A percentile compares a stretch with the other conserved stretches of the same genome.
phyloP scores from a whole-genome alignment of 1,140 invertebrate genomes.

The Calliopsis andreniformis region DNA sequence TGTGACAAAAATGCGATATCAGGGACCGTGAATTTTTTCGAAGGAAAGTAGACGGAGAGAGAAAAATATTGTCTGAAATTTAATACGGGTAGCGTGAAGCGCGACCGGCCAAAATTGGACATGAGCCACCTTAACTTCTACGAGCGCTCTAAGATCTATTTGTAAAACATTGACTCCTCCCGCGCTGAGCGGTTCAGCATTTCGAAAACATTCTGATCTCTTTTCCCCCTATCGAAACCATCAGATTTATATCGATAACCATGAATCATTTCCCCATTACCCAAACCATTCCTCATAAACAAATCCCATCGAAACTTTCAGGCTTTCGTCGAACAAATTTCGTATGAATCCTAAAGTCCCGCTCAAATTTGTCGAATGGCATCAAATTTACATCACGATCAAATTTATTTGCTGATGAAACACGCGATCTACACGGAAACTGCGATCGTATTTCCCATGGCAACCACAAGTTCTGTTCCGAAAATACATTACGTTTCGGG shows the following conservation, averaged over 20 bases:
- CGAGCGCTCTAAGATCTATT: slow-evolving; percentile 80
- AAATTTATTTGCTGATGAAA: slow-evolving; percentile 49
- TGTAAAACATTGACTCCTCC: slow-evolving; percentile 81
- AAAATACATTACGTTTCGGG: slow-evolving; percentile 1
- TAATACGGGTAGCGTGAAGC: slow-evolving; percentile 79
- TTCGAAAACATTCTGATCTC: slow-evolving; percentile 73
- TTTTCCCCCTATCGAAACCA: not conserved
- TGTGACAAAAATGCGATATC: not conserved
- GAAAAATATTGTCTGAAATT: slow-evolving; percentile 81
- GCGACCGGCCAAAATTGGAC: slow-evolving; percentile 81
- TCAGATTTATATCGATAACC: not conserved
- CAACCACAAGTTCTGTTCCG: slow-evolving; percentile 13
- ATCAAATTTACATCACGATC: not conserved
- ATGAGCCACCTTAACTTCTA: slow-evolving; percentile 80
- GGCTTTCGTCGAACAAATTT: no score
- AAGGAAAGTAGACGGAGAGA: slow-evolving; percentile 36
- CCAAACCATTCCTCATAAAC: no score
- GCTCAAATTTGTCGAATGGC: not conserved
- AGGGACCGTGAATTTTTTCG: not conserved
- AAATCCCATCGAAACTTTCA: no score
- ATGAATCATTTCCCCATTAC: no score
- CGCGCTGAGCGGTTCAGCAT: slow-evolving; percentile 73
- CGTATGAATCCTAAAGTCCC: no score
- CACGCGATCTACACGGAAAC: slow-evolving; percentile 36
- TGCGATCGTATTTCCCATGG: slow-evolving; percentile 34